Evolutionary conservation across 2,113 vertebrate genomes (phyloP).

Genomic region (Bettongia penicillata): DNA sequence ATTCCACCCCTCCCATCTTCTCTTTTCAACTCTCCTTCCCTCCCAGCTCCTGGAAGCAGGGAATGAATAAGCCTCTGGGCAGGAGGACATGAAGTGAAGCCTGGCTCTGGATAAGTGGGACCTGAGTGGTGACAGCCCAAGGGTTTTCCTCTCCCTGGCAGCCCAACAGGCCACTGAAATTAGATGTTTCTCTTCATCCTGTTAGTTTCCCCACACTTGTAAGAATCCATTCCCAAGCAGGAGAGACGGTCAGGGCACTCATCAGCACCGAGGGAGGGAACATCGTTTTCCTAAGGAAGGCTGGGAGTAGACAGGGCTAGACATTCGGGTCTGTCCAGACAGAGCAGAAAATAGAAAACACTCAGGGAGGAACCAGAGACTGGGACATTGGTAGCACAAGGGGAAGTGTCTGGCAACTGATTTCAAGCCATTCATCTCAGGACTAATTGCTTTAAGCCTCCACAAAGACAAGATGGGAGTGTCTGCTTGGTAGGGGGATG

Average conservation of each 20-base stretch:
- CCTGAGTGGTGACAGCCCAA: background rate
- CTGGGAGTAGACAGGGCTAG: background rate
- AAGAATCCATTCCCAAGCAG: background rate
- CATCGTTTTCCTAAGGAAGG: background rate
- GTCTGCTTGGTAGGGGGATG: background rate
- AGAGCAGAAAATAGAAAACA: constrained; percentile 30
- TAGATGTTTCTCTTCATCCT: background rate
- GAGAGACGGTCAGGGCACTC: background rate
- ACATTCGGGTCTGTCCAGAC: constrained; percentile 23
- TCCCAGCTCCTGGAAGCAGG: background rate
- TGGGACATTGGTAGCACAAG: background rate
- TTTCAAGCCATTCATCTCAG: background rate
- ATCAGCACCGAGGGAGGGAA: background rate
- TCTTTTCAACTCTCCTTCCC: background rate
- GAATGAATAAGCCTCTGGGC: background rate
- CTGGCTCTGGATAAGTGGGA: background rate
- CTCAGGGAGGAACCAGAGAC: constrained; percentile 15
- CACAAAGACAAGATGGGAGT: background rate
- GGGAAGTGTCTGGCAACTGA: constrained; percentile 36
- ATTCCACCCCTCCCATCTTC: background rate
- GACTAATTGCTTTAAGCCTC: background rate
- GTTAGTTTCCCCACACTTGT: background rate
- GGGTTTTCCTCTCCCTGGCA: background rate
- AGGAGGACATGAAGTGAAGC: background rate
- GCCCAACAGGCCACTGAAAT: background rate